A percentile compares a stretch with the other conserved stretches of the same genome.
Conservation (phyloP, 2,888 invertebrate species). For the Eupithecia exiguata region DNA sequence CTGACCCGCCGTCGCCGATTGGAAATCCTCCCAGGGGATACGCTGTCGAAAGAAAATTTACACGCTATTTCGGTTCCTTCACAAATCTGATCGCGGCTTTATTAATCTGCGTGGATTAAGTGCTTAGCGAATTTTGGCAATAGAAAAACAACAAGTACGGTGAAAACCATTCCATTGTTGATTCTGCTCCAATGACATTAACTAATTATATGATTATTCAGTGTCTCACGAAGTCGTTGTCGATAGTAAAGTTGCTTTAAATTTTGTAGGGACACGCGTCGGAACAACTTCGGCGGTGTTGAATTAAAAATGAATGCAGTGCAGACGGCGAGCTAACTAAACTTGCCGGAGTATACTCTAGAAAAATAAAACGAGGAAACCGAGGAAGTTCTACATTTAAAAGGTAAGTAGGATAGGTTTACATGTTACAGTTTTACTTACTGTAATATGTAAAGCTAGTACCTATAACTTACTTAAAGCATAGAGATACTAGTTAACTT, state of each 20-base stretch:
- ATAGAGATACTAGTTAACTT: neutral
- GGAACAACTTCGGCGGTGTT: constrained; percentile 66
- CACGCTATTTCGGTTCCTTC: constrained; percentile 62
- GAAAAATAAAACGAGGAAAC: constrained; percentile 35
- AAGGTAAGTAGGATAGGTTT: constrained; percentile 32
- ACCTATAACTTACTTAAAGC: neutral
- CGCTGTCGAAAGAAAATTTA: constrained; percentile 71
- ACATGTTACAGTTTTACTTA: constrained; percentile 8
- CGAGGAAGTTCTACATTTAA: constrained; percentile 30
- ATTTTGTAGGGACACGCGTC: constrained; percentile 64
- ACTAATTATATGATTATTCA: constrained; percentile 18
- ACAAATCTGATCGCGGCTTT: constrained; percentile 49
- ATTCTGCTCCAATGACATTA: neutral
- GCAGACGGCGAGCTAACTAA: constrained; percentile 47
- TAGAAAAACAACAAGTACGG: neutral
- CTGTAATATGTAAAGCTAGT: neutral
- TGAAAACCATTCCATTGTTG: neutral
- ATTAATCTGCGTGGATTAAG: constrained; percentile 45
- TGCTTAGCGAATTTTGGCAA: constrained; percentile 8
- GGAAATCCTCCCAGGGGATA: constrained; percentile 77
- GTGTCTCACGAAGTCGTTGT: constrained; percentile 14
- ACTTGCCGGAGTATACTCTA: constrained; percentile 33
- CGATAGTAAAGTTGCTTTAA: constrained; percentile 40
- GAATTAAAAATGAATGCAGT: constrained; percentile 71
- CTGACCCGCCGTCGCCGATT: constrained; percentile 78